Percentiles rank a stretch among this genome's conserved stretches.
These are phyloP conservation scores for Platyura marginata DNA, from an alignment of 1,140 invertebrate genomes.

Conservation along the genomic window DNA sequence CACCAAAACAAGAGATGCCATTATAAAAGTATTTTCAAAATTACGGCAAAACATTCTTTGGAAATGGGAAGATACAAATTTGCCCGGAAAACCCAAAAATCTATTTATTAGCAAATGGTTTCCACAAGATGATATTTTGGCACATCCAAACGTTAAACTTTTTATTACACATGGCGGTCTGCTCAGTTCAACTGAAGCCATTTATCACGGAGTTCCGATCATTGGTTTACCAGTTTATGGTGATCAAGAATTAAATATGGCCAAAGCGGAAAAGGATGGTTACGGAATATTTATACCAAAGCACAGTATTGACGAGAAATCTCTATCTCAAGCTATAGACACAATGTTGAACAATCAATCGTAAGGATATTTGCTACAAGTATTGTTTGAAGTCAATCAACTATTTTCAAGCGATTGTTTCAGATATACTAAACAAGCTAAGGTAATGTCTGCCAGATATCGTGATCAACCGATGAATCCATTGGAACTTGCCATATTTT, in stretches of 20 bases:
- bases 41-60: constrained; percentile 40
- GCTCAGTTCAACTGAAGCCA: too few species aligned
- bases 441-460: constrained; percentile 33
- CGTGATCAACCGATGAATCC: constrained; percentile 39
- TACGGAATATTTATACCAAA: constrained; percentile 24
- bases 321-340: constrained; percentile 6
- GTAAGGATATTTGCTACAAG: too few species aligned
- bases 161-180: too few species aligned
- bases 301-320: constrained; percentile 9
- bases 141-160: too few species aligned
- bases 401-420: too few species aligned
- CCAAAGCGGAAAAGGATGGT: constrained; percentile 24
- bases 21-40: constrained; percentile 31
- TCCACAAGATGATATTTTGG: too few species aligned
- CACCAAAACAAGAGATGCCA: constrained; percentile 24
- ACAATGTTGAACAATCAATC: constrained; percentile 6
- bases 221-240: too few species aligned
- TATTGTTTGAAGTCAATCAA: too few species aligned
- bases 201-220: too few species aligned
- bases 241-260: constrained; percentile 39
- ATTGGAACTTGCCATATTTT: constrained; percentile 43
- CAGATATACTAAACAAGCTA: constrained; percentile 15
- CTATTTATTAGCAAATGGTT: too few species aligned
- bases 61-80: constrained; percentile 41
- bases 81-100: constrained; percentile 30